A percentile compares a stretch with the other conserved stretches of the same genome.
Conservation (phyloP, 2,888 invertebrate species). For the Atrina japonica region DNA sequence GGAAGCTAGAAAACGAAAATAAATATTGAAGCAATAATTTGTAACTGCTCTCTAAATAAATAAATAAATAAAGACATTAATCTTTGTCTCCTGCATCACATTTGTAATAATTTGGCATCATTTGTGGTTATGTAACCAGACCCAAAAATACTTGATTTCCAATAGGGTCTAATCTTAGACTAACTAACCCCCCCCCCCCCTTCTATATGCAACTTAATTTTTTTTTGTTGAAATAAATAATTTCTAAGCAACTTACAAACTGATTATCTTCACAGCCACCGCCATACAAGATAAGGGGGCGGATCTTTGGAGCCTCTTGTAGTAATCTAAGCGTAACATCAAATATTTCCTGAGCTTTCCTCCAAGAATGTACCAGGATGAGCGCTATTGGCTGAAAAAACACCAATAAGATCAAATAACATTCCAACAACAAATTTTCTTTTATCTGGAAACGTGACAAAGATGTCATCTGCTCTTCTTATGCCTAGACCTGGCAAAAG, state of each 20-base stretch:
- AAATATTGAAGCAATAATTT: no score
- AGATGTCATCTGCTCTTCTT: no score
- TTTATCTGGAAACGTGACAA: background rate
- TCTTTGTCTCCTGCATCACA: no score
- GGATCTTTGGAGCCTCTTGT: constrained; percentile 41
- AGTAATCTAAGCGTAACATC: constrained; percentile 54
- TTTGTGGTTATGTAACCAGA: no score
- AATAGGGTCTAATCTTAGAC: no score
- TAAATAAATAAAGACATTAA: no score
- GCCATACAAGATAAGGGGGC: constrained; percentile 71
- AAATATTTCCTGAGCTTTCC: constrained; percentile 78
- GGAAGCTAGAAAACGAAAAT: constrained; percentile 76
- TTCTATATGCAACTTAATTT: no score
- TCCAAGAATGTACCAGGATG: constrained; percentile 86
- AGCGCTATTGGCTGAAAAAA: constrained; percentile 85
- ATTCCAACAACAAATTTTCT: background rate
- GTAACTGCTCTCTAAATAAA: background rate
- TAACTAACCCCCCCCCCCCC: no score
- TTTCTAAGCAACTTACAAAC: constrained; percentile 65
- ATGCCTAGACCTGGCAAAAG: background rate
- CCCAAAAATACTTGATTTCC: no score
- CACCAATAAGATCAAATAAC: no score
- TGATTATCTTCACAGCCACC: constrained; percentile 72
- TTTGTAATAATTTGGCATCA: no score
- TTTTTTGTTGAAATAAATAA: no score